Conservation (phyloP, 2,888 invertebrate species). For the Lepidocyrtinus sp. region DNA sequence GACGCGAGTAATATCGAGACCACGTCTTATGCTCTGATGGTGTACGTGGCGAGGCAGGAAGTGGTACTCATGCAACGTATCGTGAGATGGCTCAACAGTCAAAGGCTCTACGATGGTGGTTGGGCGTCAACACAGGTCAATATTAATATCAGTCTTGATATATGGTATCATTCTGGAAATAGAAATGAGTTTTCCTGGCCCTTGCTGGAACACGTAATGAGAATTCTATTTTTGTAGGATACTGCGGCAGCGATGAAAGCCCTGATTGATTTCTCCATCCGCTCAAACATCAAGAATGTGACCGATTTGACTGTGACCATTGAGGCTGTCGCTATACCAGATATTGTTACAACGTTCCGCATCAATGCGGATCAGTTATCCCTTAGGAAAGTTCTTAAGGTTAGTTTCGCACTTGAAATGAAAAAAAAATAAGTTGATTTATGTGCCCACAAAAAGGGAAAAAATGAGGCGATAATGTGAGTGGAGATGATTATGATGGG, state of each 20-base stretch:
- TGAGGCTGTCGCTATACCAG: conserved; percentile 86
- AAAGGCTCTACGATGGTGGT: conserved; percentile 88
- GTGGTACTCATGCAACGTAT: conserved; percentile 83
- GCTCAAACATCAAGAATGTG: conserved; percentile 88
- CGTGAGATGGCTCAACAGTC: conserved; percentile 92
- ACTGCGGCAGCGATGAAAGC: conserved; percentile 91
- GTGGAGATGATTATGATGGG: conserved; percentile 7
- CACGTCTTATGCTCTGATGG: conserved; percentile 91
- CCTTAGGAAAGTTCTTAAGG: conserved; percentile 84
- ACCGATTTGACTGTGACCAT: conserved; percentile 84
- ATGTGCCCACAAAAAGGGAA: not conserved
- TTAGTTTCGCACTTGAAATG: conserved; percentile 71
- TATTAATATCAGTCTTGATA: not conserved
- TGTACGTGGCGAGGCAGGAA: conserved; percentile 89
- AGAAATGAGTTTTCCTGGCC: conserved; percentile 25
- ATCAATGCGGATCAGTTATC: conserved; percentile 86
- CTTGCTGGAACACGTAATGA: conserved; percentile 22
- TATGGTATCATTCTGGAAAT: not conserved
- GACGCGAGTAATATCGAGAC: conserved; percentile 94
- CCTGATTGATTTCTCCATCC: conserved; percentile 89
- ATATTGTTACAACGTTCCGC: conserved; percentile 78
- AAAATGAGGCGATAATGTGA: too few species aligned
- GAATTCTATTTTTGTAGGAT: conserved; percentile 76
- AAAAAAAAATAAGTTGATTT: not conserved
- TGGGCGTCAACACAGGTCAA: conserved; percentile 87